Evolutionary conservation across 2,113 vertebrate genomes (phyloP), one percentile per base, ranked within the genome.

Genomic region (Podiceps cristatus): DNA sequence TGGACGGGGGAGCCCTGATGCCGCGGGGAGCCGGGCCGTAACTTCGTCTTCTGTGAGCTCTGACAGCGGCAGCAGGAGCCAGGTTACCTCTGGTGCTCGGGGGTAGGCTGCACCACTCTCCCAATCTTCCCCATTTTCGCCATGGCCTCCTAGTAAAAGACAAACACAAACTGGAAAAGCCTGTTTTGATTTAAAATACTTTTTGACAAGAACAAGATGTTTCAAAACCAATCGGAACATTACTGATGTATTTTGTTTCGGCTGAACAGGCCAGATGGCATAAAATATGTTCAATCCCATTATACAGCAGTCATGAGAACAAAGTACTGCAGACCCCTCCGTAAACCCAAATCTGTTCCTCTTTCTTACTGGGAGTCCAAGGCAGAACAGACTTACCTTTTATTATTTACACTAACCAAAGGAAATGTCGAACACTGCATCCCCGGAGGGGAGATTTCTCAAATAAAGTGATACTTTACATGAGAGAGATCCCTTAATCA

Each of bases 71-170:
- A 25, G 11, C 14, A 14, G 5, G 50, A 58, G 8, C 7, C 69
- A 63, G 92, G 5, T 97, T 97, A 99, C 99, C 98, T 99, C 95
- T 98, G 98, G 24, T 99, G 98, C 67, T 98, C 97, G 2, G 8
- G 93, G 88, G 98, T 98, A 8, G 99, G 99, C 84, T 96, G 97
- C 91, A 99, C 95, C 1, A 99, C 98, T 97, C 97, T 98, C 55
- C 99, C 99, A 33, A 99, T 98, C 98, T 98, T 99, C 67, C 98
- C 98, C 99, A 99, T 99, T 98, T 98, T 99, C 75, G 96, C 97
- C 99, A 99, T 99, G 53, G 99, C 99, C 96, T 99, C 99, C 99
- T 99, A 95, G 97, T 95, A 96, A 97, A 98, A 59, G 86, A 96
- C 84, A 96, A 97, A 95, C 81, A 95, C 63, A 97, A 88, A 94